Conservation (phyloP, 2,888 invertebrate species). For the Trichacis sp. region DNA sequence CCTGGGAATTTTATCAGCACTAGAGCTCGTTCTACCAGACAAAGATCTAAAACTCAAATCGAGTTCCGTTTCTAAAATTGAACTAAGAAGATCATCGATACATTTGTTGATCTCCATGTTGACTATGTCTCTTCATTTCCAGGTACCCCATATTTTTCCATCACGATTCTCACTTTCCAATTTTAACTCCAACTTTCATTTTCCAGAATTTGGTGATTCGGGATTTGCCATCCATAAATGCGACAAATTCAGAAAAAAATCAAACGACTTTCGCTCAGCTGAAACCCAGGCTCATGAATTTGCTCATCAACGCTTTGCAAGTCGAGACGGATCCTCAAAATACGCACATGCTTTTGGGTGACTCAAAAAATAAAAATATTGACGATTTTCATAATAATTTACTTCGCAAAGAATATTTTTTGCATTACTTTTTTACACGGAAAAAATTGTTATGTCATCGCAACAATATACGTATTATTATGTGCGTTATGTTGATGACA, state of each 20-base stretch:
- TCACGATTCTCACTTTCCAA: not conserved
- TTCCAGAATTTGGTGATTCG: constrained; percentile 76
- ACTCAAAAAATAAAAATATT: too few relatives aligned
- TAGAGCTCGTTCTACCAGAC: constrained; percentile 92
- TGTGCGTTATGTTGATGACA: too few relatives aligned
- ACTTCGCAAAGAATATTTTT: too few relatives aligned
- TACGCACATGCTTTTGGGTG: constrained; percentile 86
- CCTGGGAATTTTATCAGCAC: constrained; percentile 88
- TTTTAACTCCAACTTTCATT: not conserved
- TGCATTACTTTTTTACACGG: too few relatives aligned
- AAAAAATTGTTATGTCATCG: too few relatives aligned
- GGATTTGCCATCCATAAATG: constrained; percentile 70
- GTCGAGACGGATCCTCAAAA: constrained; percentile 88
- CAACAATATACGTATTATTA: too few relatives aligned
- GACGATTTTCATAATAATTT: too few relatives aligned
- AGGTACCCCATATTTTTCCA: constrained; percentile 59
- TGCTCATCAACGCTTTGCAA: constrained; percentile 85
- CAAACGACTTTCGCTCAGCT: constrained; percentile 76
- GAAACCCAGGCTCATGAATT: constrained; percentile 82
- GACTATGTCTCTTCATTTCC: constrained; percentile 93
- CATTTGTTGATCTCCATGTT: constrained; percentile 91
- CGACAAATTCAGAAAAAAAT: constrained; percentile 52
- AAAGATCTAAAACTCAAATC: constrained; percentile 83
- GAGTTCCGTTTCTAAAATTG: constrained; percentile 78
- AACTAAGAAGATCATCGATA: constrained; percentile 91